Base-by-base conservation (phyloP, 2,113 vertebrate genomes). In the Rhinolophus ferrumequinum region DNA sequence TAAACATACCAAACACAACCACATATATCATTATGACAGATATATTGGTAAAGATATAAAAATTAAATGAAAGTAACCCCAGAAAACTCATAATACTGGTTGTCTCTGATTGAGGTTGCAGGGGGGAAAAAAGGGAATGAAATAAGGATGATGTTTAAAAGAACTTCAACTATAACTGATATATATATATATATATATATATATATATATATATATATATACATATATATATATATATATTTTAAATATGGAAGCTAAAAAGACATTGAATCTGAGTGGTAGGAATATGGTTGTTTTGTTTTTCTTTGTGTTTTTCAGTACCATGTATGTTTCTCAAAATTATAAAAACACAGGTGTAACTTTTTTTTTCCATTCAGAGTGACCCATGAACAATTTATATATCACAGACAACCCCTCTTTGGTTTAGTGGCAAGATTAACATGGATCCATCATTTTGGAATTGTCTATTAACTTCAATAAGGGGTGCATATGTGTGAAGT, bases 261-360 rank as follows among this genome's bases (percentile, higher is more conserved):
- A 26, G 76, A 30, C 28, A 67, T 26, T 76, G 19, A 62, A 54
- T 66, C 33, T 83, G 82, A 15, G 66, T 60, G 5, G 8, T 62
- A 26, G n/a, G n/a, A 66, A 58, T 13, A 24, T 5, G 12, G 38
- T n/a, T 64, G 54, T 18, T 70, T 80, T 38, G 47, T 28, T 58
- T 50, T 76, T 33, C 41, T 79, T 70, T 96, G 70, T 72, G 60
- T 26, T 93, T 96, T 95, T 90, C 47, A 52, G 82, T 58, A 75
- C 94, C 35, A 81, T 93, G 9, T n/a, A 70, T 18, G 18, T 66
- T 88, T 84, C 84, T 80, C 87, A 92, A 92, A 96, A 92, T 83
- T 86, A 81, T 50, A 69, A 72, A 92, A 86, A 21, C 41, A n/a
- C 35, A 60, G 8, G 3, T 28, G 8, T 18, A 77, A 79, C 12